Percentiles rank a stretch among this genome's conserved stretches.
Conservation (phyloP, 1,140 invertebrate species). For the Pogonognathellus flavescens region DNA sequence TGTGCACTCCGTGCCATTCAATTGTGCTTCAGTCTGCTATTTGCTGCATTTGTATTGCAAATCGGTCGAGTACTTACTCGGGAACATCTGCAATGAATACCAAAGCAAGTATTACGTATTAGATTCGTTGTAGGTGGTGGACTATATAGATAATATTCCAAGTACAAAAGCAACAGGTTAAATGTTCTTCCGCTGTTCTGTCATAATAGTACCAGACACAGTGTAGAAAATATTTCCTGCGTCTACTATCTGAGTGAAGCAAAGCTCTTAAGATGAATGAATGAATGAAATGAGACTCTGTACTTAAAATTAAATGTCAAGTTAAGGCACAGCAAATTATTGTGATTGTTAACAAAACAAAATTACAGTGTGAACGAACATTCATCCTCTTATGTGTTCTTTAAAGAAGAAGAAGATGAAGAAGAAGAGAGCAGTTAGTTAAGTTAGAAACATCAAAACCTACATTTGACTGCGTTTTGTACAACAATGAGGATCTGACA, state of each 20-base stretch:
- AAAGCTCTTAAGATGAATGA: neutral
- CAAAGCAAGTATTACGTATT: neutral
- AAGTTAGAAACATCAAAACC: constrained; percentile 23
- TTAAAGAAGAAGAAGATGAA: too few relatives aligned
- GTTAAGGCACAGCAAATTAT: neutral
- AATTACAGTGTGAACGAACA: constrained; percentile 25
- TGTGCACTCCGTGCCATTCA: neutral
- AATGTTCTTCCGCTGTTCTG: neutral
- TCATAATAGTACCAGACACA: neutral
- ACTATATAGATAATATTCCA: neutral
- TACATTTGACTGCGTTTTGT: constrained; percentile 24
- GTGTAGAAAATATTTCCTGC: neutral
- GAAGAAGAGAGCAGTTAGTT: constrained; percentile 31
- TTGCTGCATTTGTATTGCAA: neutral
- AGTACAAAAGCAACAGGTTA: neutral
- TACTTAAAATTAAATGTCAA: constrained; percentile 25
- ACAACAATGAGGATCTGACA: neutral
- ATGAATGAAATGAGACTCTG: constrained; percentile 28
- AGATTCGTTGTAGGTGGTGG: constrained; percentile 14
- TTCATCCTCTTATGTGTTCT: neutral
- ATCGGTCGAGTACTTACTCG: neutral
- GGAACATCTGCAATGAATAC: too few relatives aligned
- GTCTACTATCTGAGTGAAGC: neutral
- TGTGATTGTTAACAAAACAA: constrained; percentile 37
- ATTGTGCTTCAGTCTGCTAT: neutral